Conservation (phyloP, 2,113 vertebrate genomes). For the Equus przewalskii region DNA sequence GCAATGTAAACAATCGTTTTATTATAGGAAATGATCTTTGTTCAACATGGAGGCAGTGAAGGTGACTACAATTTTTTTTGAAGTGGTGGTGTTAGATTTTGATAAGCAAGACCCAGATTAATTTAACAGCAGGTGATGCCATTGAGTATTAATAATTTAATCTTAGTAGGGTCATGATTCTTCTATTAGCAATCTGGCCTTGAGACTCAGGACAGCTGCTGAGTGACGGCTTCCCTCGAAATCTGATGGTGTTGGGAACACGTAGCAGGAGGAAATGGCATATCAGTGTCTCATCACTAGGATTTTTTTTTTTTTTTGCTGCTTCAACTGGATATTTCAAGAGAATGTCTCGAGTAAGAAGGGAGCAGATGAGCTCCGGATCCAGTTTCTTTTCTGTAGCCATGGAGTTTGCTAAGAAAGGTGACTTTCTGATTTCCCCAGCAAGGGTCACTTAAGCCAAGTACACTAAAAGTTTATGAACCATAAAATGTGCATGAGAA, state of each 20-base stretch:
- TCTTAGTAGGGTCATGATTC: conserved; percentile 60
- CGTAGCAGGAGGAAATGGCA: not conserved
- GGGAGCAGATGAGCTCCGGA: not conserved
- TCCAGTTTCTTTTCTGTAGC: not conserved
- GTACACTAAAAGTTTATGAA: conserved; percentile 67
- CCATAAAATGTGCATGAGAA: conserved; percentile 65
- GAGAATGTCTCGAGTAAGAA: not conserved
- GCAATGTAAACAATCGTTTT: not conserved
- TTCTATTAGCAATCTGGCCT: conserved; percentile 68
- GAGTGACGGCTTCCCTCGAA: conserved; percentile 25
- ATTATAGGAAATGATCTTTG: conserved; percentile 29
- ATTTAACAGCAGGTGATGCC: conserved; percentile 77
- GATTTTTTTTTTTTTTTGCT: not conserved
- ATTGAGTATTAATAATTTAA: conserved; percentile 77
- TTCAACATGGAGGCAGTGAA: conserved; percentile 68
- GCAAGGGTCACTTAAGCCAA: conserved; percentile 42
- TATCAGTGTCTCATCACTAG: not conserved
- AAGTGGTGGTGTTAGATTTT: conserved; percentile 78
- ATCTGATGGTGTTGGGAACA: conserved; percentile 28
- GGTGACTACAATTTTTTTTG: conserved; percentile 68
- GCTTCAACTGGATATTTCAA: not conserved
- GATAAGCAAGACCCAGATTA: conserved; percentile 82
- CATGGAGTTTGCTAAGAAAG: not conserved
- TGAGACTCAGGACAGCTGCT: conserved; percentile 29
- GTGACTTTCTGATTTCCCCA: not conserved